These are phyloP conservation scores for Stigmatopora nigra DNA, from an alignment of 2,113 vertebrate species.

Conservation along the genomic window DNA sequence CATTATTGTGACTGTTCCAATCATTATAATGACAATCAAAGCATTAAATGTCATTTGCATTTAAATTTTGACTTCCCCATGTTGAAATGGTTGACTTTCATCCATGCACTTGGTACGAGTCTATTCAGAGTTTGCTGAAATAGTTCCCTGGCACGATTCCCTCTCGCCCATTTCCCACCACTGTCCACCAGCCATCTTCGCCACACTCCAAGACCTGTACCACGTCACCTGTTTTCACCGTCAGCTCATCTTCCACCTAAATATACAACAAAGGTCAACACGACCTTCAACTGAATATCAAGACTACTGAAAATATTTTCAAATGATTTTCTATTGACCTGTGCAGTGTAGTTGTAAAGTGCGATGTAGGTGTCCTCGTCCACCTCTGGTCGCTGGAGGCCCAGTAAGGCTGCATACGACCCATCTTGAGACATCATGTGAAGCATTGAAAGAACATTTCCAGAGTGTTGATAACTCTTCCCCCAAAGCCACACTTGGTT, in stretches of 20 bases:
- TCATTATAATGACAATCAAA: too few species aligned
- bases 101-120: not conserved
- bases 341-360: slow-evolving; percentile 48
- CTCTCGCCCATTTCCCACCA: slow-evolving; percentile 67
- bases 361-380: slow-evolving; percentile 44
- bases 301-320: not conserved
- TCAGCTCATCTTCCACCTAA: slow-evolving; percentile 83
- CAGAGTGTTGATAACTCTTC: not conserved
- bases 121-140: slow-evolving; percentile 72
- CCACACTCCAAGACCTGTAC: slow-evolving; percentile 74
- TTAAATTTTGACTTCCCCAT: not conserved
- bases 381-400: slow-evolving; percentile 21
- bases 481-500: too few species aligned
- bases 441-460: not conserved
- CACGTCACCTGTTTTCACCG: slow-evolving; percentile 76
- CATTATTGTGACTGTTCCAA: too few species aligned
- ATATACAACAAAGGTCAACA: not conserved
- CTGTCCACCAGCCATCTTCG: slow-evolving; percentile 89
- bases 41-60: too few species aligned
- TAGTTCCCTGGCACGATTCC: slow-evolving; percentile 90
- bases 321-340: slow-evolving; percentile 22
- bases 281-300: not conserved
- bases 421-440: slow-evolving; percentile 24
- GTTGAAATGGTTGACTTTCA: not conserved
- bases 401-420: slow-evolving; percentile 23